phyloP scores from a whole-genome alignment of 1,140 invertebrate species.

The Diorhabda carinulata region DNA sequence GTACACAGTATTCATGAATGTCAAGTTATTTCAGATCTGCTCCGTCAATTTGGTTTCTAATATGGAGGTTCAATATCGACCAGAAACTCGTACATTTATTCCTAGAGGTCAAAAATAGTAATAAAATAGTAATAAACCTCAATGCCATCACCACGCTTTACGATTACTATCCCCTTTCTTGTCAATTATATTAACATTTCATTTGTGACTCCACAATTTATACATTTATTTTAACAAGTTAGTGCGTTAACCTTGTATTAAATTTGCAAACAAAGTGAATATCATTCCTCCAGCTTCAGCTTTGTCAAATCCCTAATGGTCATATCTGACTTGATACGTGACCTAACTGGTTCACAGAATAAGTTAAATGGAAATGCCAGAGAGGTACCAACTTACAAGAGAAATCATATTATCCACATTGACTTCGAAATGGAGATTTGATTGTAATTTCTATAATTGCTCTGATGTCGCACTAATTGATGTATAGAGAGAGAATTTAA shows the following conservation, averaged over 20 bases:
- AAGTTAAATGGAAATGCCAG: neutral
- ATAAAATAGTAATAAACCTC: too few species aligned
- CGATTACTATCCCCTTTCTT: too few species aligned
- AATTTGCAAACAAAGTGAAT: neutral
- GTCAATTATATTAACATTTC: too few species aligned
- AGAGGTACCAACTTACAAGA: neutral
- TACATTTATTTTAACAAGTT: neutral
- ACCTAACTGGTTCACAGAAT: neutral
- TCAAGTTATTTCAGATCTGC: too few species aligned
- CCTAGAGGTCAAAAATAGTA: too few species aligned
- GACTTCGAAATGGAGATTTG: slow-evolving; percentile 2
- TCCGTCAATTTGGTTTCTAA: too few species aligned
- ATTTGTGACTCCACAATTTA: neutral
- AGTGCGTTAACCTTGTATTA: neutral
- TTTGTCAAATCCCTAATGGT: slow-evolving; percentile 1
- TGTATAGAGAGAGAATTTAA: slow-evolving; percentile 3
- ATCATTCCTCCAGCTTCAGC: neutral
- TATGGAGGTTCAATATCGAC: too few species aligned
- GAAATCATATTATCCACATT: neutral
- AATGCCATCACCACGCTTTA: too few species aligned
- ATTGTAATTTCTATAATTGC: slow-evolving; percentile 1
- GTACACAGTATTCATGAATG: too few species aligned
- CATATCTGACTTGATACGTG: neutral
- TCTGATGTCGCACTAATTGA: neutral
- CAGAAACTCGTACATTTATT: too few species aligned